Evolutionary conservation across 2,888 invertebrate species (phyloP).

Genomic region (Mimachlamys varia): DNA sequence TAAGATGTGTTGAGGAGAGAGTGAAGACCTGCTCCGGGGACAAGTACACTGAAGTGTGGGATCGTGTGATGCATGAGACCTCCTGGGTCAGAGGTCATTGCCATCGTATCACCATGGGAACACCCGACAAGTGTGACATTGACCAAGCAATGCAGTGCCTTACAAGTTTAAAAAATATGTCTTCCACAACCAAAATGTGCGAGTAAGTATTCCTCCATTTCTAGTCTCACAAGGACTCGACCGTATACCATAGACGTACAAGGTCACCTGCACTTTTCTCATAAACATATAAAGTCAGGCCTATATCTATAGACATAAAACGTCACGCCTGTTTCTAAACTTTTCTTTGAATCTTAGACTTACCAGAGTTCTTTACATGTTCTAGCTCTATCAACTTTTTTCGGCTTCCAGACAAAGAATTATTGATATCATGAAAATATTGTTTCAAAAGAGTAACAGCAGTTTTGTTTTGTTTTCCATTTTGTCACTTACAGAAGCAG

Average conservation of each 20-base stretch:
- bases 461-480: neutral
- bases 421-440: too few species aligned
- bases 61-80: neutral
- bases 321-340: too few species aligned
- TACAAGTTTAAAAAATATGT: neutral
- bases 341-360: too few species aligned
- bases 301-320: too few species aligned
- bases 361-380: too few species aligned
- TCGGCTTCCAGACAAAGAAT: too few species aligned
- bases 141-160: neutral
- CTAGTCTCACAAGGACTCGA: too few species aligned
- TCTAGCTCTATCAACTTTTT: too few species aligned
- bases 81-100: conserved; percentile 26
- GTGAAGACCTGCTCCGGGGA: neutral
- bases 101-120: neutral
- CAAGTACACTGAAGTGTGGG: neutral
- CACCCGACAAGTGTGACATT: neutral
- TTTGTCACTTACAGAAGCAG: conserved; percentile 30
- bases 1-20: neutral
- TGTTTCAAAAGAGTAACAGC: too few species aligned
- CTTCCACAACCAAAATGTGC: neutral
- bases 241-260: too few species aligned
- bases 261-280: too few species aligned
- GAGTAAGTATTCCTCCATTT: neutral
- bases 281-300: too few species aligned